Conservation (phyloP, 2,797 vertebrate genomes). For the Periophthalmus magnuspinnatus region DNA sequence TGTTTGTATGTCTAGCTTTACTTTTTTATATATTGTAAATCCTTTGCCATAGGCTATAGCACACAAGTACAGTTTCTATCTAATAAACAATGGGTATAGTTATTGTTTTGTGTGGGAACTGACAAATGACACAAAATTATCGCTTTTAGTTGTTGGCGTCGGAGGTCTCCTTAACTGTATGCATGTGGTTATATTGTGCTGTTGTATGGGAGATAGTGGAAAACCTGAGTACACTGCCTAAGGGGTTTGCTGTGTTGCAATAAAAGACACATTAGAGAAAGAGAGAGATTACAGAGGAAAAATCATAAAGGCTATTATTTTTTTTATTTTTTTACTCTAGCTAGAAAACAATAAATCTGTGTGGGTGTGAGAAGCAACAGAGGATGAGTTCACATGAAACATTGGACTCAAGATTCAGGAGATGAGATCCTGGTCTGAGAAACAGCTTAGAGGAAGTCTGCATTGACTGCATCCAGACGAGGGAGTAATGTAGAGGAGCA, state of each 20-base stretch:
- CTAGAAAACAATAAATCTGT: slow-evolving; percentile 54
- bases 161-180: slow-evolving; percentile 9
- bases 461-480: slow-evolving; percentile 9
- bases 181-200: slow-evolving; percentile 7
- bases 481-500: slow-evolving; percentile 2
- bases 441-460: slow-evolving; percentile 24
- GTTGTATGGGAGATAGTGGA: slow-evolving; percentile 20
- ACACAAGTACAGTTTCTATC: slow-evolving; percentile 39
- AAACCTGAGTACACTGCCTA: slow-evolving; percentile 41
- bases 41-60: slow-evolving; percentile 39
- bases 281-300: slow-evolving; percentile 64
- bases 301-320: slow-evolving; percentile 47
- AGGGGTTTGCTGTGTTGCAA: slow-evolving; percentile 72
- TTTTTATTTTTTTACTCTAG: slow-evolving; percentile 23
- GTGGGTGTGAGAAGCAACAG: slow-evolving; percentile 66
- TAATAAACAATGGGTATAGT: slow-evolving; percentile 60
- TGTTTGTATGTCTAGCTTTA: slow-evolving; percentile 56
- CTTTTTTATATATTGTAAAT: slow-evolving; percentile 45
- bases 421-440: slow-evolving; percentile 25
- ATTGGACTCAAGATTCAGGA: slow-evolving; percentile 41
- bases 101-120: slow-evolving; percentile 58
- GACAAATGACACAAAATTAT: slow-evolving; percentile 57
- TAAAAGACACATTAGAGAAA: slow-evolving; percentile 78
- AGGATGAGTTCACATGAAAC: slow-evolving; percentile 52
- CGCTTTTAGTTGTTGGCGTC: slow-evolving; percentile 33